phyloP scores from a whole-genome alignment of 2,113 vertebrate genomes.

The Notothenia coriiceps region DNA sequence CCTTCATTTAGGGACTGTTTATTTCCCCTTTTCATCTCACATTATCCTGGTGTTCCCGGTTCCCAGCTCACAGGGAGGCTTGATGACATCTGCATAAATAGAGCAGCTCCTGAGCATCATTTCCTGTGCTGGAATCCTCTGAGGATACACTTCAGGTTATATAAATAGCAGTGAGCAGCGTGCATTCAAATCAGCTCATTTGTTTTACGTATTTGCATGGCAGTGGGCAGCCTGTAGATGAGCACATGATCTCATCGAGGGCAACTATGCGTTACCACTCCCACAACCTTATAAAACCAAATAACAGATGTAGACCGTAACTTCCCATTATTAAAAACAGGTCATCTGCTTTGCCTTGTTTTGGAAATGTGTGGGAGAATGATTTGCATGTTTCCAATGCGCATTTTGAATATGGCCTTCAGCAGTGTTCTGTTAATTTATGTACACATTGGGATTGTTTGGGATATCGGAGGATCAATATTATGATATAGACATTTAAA shows the following conservation, averaged over 20 bases:
- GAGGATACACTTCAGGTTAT: conserved; percentile 33
- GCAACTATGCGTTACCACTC: neutral
- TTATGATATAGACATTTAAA: neutral
- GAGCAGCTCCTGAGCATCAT: conserved; percentile 49
- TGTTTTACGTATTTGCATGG: conserved; percentile 35
- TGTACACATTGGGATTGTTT: neutral
- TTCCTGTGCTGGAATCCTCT: conserved; percentile 40
- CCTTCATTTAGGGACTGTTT: neutral
- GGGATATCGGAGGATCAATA: neutral
- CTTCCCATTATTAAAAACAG: no score
- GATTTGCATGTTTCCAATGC: conserved; percentile 33
- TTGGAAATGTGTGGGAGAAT: neutral
- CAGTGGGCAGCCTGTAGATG: neutral
- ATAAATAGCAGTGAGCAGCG: conserved; percentile 48
- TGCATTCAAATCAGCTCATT: conserved; percentile 56
- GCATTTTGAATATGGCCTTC: neutral
- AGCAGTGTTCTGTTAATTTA: neutral
- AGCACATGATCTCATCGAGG: neutral
- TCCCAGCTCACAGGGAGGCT: conserved; percentile 53
- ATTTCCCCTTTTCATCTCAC: conserved; percentile 22
- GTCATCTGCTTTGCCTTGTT: neutral
- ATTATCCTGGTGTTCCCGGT: conserved; percentile 27
- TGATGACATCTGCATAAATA: conserved; percentile 66
- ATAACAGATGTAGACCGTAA: neutral
- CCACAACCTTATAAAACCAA: neutral